Evolutionary conservation across 2,888 invertebrate species (phyloP).

Genomic region (Acleris literana): DNA sequence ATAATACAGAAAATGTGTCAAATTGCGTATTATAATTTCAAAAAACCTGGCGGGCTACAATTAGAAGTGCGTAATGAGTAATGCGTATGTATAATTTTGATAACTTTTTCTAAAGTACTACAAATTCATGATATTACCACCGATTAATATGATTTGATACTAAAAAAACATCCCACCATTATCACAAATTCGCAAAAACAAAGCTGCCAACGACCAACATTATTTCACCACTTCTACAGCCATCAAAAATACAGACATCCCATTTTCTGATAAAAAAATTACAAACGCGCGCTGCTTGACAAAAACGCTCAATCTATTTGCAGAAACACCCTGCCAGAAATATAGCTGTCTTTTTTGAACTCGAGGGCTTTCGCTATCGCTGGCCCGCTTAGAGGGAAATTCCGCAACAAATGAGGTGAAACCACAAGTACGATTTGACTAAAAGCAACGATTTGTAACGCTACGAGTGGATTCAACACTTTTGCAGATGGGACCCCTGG

Average conservation of each 20-base stretch:
- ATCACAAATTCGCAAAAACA: not conserved
- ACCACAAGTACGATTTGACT: constrained; percentile 46
- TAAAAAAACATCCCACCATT: not conserved
- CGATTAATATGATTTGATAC: not conserved
- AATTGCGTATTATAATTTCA: no score
- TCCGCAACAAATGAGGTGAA: constrained; percentile 35
- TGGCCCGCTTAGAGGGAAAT: constrained; percentile 16
- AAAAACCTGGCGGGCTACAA: no score
- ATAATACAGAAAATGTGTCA: no score
- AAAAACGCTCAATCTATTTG: constrained; percentile 32
- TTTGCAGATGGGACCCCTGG: constrained; percentile 33
- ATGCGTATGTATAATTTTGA: no score
- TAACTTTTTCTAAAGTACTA: no score
- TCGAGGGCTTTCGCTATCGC: not conserved
- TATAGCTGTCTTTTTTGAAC: constrained; percentile 23
- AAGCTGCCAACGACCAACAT: constrained; percentile 1
- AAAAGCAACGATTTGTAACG: constrained; percentile 51
- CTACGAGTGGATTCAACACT: constrained; percentile 37
- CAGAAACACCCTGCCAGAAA: constrained; percentile 35
- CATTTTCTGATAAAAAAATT: constrained; percentile 35
- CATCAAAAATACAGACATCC: constrained; percentile 33
- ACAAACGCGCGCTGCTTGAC: constrained; percentile 27
- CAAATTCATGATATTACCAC: not conserved
- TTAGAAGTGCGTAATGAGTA: no score
- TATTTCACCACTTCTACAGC: constrained; percentile 18